Evolutionary conservation across 1,140 invertebrate species (phyloP).

Genomic region (Himalopsyche phryganea): DNA sequence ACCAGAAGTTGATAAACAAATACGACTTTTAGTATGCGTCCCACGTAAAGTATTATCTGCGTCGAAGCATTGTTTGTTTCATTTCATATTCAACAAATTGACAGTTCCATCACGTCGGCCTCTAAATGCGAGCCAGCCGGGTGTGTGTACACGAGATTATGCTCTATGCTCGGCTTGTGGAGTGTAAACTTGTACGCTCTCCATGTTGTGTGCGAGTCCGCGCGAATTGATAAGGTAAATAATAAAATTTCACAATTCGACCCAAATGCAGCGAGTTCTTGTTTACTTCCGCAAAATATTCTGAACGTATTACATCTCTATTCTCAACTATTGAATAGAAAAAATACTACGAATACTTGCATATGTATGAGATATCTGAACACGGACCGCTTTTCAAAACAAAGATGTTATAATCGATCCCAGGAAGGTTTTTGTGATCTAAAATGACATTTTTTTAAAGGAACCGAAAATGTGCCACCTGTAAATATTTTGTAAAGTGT

Average conservation of each 20-base stretch:
- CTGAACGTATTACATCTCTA: too few relatives aligned
- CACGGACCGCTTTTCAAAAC: too few relatives aligned
- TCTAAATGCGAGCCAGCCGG: conserved; percentile 3
- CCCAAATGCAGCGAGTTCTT: too few relatives aligned
- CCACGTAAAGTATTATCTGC: conserved; percentile 23
- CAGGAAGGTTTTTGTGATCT: too few relatives aligned
- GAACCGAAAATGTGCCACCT: too few relatives aligned
- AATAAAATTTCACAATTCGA: not conserved
- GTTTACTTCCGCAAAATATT: too few relatives aligned
- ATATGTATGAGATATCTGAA: too few relatives aligned
- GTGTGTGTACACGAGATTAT: not conserved
- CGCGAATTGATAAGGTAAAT: not conserved
- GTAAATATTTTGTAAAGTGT: too few relatives aligned
- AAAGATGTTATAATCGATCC: too few relatives aligned
- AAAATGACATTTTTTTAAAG: too few relatives aligned
- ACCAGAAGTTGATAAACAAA: conserved; percentile 11
- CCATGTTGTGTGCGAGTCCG: not conserved
- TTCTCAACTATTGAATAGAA: too few relatives aligned
- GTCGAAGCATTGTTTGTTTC: conserved; percentile 20
- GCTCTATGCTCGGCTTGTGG: not conserved
- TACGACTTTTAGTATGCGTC: not conserved
- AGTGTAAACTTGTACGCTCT: not conserved
- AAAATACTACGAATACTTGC: too few relatives aligned
- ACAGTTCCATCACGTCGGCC: conserved; percentile 1
- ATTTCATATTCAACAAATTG: conserved; percentile 4